Percentiles rank a stretch among this genome's conserved stretches.
These are phyloP conservation scores for Rhingia rostrata DNA, from an alignment of 2,888 invertebrate genomes.

Conservation along the genomic window DNA sequence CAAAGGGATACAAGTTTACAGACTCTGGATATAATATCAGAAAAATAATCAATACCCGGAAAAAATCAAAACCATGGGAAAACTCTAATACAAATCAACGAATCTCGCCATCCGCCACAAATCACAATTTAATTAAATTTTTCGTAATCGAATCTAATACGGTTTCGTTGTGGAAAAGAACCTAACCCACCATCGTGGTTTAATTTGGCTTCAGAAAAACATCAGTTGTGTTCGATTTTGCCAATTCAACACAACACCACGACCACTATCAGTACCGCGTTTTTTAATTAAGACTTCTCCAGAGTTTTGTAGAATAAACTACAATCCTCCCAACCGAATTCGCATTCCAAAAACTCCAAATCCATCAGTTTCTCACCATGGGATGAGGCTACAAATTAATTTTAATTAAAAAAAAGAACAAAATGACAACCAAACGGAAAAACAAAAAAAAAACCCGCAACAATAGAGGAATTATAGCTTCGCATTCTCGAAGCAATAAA, in stretches of 20 bases:
- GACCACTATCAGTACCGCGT: constrained; percentile 10
- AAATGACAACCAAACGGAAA: background rate
- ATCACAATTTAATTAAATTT: constrained; percentile 59
- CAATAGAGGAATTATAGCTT: too few species aligned
- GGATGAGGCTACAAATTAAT: constrained; percentile 29
- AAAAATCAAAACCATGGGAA: background rate
- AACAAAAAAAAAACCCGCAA: background rate
- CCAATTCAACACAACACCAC: constrained; percentile 25
- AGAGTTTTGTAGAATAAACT: background rate
- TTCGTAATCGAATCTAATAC: constrained; percentile 1
- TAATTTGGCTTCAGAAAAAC: background rate
- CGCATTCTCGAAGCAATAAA: too few species aligned
- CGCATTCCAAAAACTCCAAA: constrained; percentile 18
- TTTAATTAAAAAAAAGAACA: constrained; percentile 44
- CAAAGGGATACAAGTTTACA: too few species aligned
- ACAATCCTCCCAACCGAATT: background rate
- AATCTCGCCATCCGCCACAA: constrained; percentile 37
- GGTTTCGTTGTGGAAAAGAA: constrained; percentile 1
- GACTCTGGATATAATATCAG: too few species aligned
- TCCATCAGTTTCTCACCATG: constrained; percentile 38
- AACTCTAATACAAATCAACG: constrained; percentile 10
- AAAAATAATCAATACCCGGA: background rate
- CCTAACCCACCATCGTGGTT: constrained; percentile 3
- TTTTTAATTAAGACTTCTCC: constrained; percentile 53
- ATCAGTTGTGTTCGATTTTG: constrained; percentile 2